Conservation (phyloP, 2,113 vertebrate species). For the Centropristis striata region DNA sequence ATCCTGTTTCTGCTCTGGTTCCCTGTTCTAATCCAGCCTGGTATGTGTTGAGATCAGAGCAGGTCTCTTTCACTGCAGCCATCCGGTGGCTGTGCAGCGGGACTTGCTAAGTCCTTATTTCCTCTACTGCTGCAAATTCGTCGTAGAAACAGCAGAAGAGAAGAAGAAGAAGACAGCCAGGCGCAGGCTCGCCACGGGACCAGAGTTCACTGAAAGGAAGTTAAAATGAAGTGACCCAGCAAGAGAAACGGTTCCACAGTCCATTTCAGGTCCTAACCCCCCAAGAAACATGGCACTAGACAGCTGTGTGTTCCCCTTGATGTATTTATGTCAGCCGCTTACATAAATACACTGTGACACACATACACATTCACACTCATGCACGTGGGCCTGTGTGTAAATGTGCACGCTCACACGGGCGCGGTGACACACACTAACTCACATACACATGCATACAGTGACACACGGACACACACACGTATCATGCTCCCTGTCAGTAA, state of each 20-base stretch:
- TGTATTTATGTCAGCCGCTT: conserved; percentile 81
- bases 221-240: conserved; percentile 31
- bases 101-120: conserved; percentile 61
- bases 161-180: conserved; percentile 13
- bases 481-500: conserved; percentile 74
- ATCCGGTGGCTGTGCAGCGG: conserved; percentile 51
- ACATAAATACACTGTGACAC: conserved; percentile 72
- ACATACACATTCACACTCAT: conserved; percentile 58
- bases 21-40: conserved; percentile 82
- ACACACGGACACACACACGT: conserved; percentile 35
- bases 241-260: conserved; percentile 35
- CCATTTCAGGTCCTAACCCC: conserved; percentile 60
- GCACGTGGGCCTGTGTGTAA: conserved; percentile 41
- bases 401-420: conserved; percentile 31
- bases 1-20: conserved; percentile 82
- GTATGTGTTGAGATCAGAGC: conserved; percentile 78
- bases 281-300: conserved; percentile 66
- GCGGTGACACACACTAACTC: conserved; percentile 26
- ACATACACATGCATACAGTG: conserved; percentile 20
- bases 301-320: conserved; percentile 77
- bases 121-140: conserved; percentile 53
- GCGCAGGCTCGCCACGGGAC: not conserved
- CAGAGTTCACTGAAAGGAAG: conserved; percentile 37
- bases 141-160: conserved; percentile 49
- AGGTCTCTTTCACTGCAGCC: conserved; percentile 60